Conservation (phyloP, 1,140 invertebrate species). For the Ladona fulva region DNA sequence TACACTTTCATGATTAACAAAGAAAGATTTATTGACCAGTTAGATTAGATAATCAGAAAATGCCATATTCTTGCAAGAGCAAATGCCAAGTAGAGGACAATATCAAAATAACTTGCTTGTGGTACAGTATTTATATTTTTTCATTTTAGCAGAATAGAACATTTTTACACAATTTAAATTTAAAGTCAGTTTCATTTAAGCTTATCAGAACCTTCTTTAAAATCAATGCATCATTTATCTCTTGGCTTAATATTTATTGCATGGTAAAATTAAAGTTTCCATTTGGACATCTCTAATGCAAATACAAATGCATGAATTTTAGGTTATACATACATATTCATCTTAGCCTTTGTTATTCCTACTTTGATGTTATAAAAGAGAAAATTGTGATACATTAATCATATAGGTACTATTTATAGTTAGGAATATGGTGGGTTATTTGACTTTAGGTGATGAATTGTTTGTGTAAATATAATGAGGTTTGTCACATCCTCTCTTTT, state of each 20-base stretch:
- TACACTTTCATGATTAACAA: background rate
- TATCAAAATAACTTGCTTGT: background rate
- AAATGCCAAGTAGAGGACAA: background rate
- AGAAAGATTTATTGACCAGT: conserved; percentile 7
- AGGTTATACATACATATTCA: background rate
- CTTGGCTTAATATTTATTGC: background rate
- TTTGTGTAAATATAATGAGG: conserved; percentile 1
- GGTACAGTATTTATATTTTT: too few relatives aligned
- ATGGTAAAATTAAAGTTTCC: background rate
- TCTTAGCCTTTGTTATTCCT: background rate
- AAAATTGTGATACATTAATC: conserved; percentile 7
- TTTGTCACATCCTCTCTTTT: background rate
- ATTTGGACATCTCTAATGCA: background rate
- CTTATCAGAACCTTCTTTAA: background rate
- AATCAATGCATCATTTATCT: background rate
- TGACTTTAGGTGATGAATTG: background rate
- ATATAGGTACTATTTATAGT: conserved; percentile 3
- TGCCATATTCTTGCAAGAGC: background rate
- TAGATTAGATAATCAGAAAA: background rate
- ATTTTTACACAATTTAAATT: too few relatives aligned
- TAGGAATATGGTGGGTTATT: background rate
- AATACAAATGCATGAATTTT: background rate
- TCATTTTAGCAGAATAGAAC: too few relatives aligned
- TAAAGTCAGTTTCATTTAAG: too few relatives aligned
- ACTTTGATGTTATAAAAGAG: background rate